Evolutionary conservation across 2,113 vertebrate genomes (phyloP), one percentile per base, ranked within the genome.

Genomic region (Isichthys henryi): DNA sequence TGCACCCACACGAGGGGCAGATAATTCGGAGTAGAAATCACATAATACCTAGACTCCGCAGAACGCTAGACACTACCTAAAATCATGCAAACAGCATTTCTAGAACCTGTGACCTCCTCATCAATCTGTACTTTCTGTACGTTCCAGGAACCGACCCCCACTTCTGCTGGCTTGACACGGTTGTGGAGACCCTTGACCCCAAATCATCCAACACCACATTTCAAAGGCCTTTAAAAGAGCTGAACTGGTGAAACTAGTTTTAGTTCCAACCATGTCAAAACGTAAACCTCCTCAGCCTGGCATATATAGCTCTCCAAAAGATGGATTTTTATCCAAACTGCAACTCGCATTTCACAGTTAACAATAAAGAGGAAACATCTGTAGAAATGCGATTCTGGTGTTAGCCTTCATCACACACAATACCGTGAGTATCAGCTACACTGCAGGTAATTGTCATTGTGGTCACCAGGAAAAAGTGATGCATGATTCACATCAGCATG

Each of bases 311-410:
- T 56, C 17, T 88, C 66, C 66, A 39, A 50, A 45, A 27, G 39
- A 62, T 46, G 87, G 53, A 53, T 88, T 70, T 74, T 50, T n/a
- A 49, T 49, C 62, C 43, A 88, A 88, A 70, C 58, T 88, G 74
- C 49, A 31, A 46, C 80, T 84, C 53, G 0, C 53, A 10, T 66
- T 89, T 45, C 23, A 19, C 39, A 31, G 56, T 45, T 35, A 89
- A 85, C 82, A 49, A 86, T 89, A 43, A 27, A 85, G 35, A 89
- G 89, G 83, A 89, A 89, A 89, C 82, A 70, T 86, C 83, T 86
- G 88, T 48, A 43, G 77, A 39, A 43, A 35, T 58, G 23, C 11
- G 53, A 85, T 66, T 85, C 70, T 48, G 35, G 19, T 46, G n/a
- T 49, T 35, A 46, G 46, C 62, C 88, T 53, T 77, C 88, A 9